Conservation (phyloP, 2,797 vertebrate genomes). For the Sphenodon punctatus region DNA sequence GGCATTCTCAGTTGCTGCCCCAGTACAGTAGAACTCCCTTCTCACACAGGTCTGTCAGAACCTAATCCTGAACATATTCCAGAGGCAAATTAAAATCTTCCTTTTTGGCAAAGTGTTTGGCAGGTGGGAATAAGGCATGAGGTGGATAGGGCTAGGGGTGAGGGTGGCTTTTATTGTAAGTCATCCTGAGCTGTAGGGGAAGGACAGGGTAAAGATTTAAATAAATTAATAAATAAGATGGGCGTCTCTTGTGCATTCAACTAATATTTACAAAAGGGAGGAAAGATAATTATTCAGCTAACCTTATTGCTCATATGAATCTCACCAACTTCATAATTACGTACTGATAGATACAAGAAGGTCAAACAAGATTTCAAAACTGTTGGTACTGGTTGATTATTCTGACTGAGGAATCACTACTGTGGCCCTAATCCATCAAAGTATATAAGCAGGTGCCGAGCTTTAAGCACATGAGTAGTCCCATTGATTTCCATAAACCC, state of each 20-base stretch:
- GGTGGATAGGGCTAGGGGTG: no score
- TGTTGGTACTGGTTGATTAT: neutral
- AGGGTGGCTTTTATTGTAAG: no score
- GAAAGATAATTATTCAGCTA: neutral
- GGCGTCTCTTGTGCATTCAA: neutral
- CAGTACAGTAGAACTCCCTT: no score
- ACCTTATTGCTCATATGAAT: neutral
- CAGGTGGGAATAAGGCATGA: no score
- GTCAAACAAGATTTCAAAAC: neutral
- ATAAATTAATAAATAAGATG: no score
- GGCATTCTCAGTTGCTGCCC: no score
- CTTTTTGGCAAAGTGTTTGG: no score
- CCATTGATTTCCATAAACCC: neutral
- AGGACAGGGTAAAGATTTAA: no score
- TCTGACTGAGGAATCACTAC: neutral
- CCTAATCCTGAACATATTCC: no score
- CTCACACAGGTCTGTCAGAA: no score
- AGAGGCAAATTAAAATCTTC: no score
- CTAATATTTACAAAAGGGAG: neutral
- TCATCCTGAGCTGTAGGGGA: no score
- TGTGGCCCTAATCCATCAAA: neutral
- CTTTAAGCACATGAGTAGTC: neutral
- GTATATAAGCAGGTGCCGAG: neutral
- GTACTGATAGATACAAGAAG: neutral
- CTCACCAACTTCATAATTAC: neutral